Conservation (phyloP, 2,888 invertebrate species). For the Drosophila nr. medialis region DNA sequence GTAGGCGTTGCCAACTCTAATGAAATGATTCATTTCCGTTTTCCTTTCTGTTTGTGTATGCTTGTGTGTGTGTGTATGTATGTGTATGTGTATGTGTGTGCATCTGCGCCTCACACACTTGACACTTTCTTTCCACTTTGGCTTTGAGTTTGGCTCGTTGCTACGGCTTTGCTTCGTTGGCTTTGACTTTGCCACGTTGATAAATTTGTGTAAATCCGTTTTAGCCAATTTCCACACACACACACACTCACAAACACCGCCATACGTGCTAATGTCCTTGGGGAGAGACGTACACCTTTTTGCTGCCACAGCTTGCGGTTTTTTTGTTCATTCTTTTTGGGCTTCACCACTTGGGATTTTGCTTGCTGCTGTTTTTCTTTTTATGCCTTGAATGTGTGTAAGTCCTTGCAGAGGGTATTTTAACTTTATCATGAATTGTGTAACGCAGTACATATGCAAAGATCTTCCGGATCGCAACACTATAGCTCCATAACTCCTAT, state of each 20-base stretch:
- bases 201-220: slow-evolving; percentile 83
- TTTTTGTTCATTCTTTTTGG: slow-evolving; percentile 41
- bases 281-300: slow-evolving; percentile 74
- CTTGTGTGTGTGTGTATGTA: slow-evolving; percentile 8
- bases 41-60: slow-evolving; percentile 62
- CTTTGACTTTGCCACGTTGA: slow-evolving; percentile 76
- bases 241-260: not conserved
- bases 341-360: slow-evolving; percentile 42
- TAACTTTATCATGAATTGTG: not conserved
- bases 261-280: slow-evolving; percentile 69
- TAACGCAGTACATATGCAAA: not conserved
- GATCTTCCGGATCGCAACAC: not conserved
- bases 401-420: not conserved
- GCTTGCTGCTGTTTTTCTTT: slow-evolving; percentile 17
- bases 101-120: slow-evolving; percentile 57
- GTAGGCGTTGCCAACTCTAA: slow-evolving; percentile 82
- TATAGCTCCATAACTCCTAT: not conserved
- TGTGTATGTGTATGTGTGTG: slow-evolving; percentile 26
- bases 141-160: slow-evolving; percentile 56
- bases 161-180: slow-evolving; percentile 65
- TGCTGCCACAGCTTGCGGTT: slow-evolving; percentile 62
- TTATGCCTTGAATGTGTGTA: not conserved
- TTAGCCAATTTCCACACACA: slow-evolving; percentile 74
- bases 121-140: slow-evolving; percentile 74
- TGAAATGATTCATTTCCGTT: slow-evolving; percentile 84